These are phyloP conservation scores for Drosophila mimetica DNA, from an alignment of 2,888 invertebrate genomes.

Conservation along the genomic window DNA sequence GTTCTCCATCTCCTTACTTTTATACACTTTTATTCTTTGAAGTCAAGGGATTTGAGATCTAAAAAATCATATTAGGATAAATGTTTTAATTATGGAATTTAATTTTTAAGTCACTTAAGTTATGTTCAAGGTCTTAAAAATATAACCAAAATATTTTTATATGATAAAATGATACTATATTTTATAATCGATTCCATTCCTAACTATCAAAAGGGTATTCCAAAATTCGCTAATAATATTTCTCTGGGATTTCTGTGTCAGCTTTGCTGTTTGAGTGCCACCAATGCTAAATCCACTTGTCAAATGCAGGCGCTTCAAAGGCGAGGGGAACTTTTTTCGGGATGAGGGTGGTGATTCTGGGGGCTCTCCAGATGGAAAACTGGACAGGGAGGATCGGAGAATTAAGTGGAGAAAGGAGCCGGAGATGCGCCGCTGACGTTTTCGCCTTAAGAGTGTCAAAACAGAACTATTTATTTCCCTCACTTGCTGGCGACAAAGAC, in stretches of 20 bases:
- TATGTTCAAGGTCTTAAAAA: no score
- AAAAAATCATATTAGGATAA: no score
- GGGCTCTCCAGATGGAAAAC: constrained; percentile 28
- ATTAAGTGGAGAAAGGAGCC: constrained; percentile 13
- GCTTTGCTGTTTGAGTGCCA: constrained; percentile 28
- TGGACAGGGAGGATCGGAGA: constrained; percentile 21
- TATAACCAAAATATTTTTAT: no score
- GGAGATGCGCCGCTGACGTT: constrained; percentile 37
- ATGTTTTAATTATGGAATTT: no score
- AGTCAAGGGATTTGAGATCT: no score
- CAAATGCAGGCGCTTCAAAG: constrained; percentile 40
- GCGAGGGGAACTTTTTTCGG: constrained; percentile 4
- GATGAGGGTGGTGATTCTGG: constrained; percentile 4
- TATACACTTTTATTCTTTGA: constrained; percentile 1
- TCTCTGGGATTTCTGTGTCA: constrained; percentile 4
- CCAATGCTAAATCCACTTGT: constrained; percentile 51
- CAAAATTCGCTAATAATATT: neutral
- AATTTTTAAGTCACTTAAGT: no score
- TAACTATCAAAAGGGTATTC: constrained; percentile 2
- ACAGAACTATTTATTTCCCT: constrained; percentile 72
- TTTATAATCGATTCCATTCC: no score
- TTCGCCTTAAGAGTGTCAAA: constrained; percentile 73
- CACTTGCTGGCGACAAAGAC: constrained; percentile 28
- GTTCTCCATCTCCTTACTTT: neutral
- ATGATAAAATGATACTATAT: no score